These are phyloP conservation scores for Spodoptera picta DNA, from an alignment of 2,888 invertebrate species.

Conservation along the genomic window DNA sequence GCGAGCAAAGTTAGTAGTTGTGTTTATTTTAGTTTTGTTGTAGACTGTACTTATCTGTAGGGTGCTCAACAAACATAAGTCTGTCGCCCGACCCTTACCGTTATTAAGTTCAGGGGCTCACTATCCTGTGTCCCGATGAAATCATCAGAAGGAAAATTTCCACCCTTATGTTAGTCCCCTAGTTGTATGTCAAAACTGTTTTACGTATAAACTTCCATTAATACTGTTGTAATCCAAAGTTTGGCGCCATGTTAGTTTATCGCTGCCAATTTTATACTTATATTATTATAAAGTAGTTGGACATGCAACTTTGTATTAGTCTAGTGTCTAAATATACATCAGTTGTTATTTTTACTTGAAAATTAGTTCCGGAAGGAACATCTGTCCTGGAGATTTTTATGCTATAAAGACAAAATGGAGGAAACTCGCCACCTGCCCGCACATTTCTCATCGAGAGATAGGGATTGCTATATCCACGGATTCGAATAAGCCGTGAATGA, in stretches of 20 bases:
- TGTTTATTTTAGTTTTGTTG: conserved; percentile 46
- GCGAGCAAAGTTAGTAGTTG: conserved; percentile 12
- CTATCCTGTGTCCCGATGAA: conserved; percentile 53
- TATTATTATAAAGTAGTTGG: too few relatives aligned
- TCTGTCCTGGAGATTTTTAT: conserved; percentile 9
- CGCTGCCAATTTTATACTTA: conserved; percentile 9
- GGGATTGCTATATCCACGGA: conserved; percentile 23
- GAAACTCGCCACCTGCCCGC: conserved; percentile 26
- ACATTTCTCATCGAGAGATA: conserved; percentile 26
- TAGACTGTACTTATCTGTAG: conserved; percentile 51
- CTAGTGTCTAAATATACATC: too few relatives aligned
- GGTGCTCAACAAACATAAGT: conserved; percentile 48
- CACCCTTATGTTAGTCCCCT: conserved; percentile 32
- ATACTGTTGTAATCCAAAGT: conserved; percentile 33
- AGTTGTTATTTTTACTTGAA: conserved; percentile 1
- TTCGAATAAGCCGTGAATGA: conserved; percentile 47
- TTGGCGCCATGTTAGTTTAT: conserved; percentile 23
- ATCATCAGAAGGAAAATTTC: conserved; percentile 58
- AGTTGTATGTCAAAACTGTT: conserved; percentile 44
- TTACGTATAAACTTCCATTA: conserved; percentile 49
- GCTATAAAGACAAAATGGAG: conserved; percentile 22
- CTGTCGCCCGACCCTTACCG: conserved; percentile 53
- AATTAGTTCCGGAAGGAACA: neutral
- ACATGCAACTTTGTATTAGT: too few relatives aligned
- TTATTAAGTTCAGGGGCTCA: conserved; percentile 60